Base-by-base conservation (phyloP, 2,113 vertebrate genomes). In the Aphyosemion australe region DNA sequence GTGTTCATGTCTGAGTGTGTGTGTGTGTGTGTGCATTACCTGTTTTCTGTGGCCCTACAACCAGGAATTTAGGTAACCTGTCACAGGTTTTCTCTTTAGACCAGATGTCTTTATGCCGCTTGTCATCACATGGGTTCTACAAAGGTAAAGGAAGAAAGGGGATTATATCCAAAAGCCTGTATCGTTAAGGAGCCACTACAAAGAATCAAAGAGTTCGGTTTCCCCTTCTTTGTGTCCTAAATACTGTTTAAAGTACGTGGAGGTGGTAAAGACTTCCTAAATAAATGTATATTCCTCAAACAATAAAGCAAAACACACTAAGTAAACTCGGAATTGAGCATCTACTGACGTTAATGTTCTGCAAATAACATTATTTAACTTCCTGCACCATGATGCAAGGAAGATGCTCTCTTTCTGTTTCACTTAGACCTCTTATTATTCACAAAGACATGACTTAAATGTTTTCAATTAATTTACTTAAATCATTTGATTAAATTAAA, bases 1-100 rank as follows among this genome's bases (percentile, higher is more conserved):
- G 49, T 42, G 62, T 73, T 26, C n/a, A 55, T 60, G 68, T 67
- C 15, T 56, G 51, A 49, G 34, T 65, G 65, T 57, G 59, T 54
- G 52, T 79, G 56, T 65, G 45, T 53, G 48, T 72, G 34, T 37
- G 34, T 37, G 2, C 9, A 10, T 51, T 34, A 97, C 96, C 95
- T 78, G 97, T 98, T 93, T 98, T 98, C 86, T 98, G 96, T 46
- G 97, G 97, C 77, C 96, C 96, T 61, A 98, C 92, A 66, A 99
- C 95, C 92, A 98, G 90, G 89, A 98, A 96, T 84, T 96, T 98
- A 71, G 96, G 96, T 75, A 98, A 91, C 16, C 96, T 94, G 89
- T 97, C 96, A 72, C 97, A 99, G 45, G 96, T 96, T 93, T 98
- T 99, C 87, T 99, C 96, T 91, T 97, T 98, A 48, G 97, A 98